Evolutionary conservation across 2,888 invertebrate species (phyloP).

Genomic region (Luffia ferchaultella): DNA sequence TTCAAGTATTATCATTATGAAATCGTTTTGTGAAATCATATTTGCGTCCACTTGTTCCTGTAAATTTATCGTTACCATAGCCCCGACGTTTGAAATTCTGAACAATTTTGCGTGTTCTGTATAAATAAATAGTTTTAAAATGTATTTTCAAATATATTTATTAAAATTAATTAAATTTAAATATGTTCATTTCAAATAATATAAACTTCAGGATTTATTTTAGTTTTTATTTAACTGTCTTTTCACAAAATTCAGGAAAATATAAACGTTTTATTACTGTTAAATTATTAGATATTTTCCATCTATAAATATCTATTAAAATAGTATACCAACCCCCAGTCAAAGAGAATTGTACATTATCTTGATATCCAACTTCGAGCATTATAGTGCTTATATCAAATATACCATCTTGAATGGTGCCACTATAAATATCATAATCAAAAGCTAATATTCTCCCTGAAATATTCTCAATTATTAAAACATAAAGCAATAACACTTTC

Average conservation of each 20-base stretch:
- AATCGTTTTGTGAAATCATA: slow-evolving; percentile 29
- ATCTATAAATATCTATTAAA: background rate
- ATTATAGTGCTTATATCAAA: background rate
- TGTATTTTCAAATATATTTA: background rate
- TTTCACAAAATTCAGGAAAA: no score
- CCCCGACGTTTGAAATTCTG: slow-evolving; percentile 19
- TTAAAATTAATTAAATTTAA: background rate
- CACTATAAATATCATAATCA: background rate
- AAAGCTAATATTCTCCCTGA: background rate
- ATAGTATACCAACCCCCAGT: background rate
- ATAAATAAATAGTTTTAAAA: no score
- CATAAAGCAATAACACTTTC: no score
- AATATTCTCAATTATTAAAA: background rate
- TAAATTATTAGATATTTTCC: background rate
- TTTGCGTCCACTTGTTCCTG: slow-evolving; percentile 17
- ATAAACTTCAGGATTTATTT: background rate
- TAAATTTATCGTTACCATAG: slow-evolving; percentile 24
- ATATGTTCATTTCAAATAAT: background rate
- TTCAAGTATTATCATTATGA: slow-evolving; percentile 28
- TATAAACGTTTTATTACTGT: background rate
- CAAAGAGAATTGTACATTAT: background rate
- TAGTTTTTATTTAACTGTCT: no score
- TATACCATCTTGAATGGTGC: background rate
- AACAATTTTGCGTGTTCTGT: slow-evolving; percentile 31
- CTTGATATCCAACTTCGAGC: background rate